Evolutionary conservation across 2,888 invertebrate genomes (phyloP).

Genomic region (Argyresthia goedartella): DNA sequence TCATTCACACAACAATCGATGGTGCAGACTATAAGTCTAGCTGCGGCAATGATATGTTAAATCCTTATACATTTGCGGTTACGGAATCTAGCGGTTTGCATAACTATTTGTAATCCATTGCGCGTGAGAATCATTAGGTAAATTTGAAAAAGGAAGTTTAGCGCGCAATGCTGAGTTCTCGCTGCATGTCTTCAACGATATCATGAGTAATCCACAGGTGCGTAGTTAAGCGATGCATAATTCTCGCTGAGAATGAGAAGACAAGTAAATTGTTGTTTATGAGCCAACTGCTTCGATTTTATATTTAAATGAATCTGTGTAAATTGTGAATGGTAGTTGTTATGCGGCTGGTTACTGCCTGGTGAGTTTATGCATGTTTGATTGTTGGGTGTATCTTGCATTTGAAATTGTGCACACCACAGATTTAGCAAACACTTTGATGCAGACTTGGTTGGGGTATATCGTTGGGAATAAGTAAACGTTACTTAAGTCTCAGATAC

Average conservation of each 20-base stretch:
- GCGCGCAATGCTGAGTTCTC: background rate
- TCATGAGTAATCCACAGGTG: conserved; percentile 4
- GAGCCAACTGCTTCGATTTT: conserved; percentile 12
- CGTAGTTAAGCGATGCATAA: background rate
- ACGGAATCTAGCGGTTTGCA: no score
- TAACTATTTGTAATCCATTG: no score
- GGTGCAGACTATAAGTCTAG: background rate
- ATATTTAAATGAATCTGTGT: background rate
- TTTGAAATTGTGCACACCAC: no score
- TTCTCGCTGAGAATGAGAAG: background rate
- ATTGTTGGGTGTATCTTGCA: no score
- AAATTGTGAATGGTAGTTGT: background rate
- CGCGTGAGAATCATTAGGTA: no score
- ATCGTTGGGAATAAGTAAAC: no score
- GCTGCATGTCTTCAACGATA: background rate
- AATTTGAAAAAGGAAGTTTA: no score
- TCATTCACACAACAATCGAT: background rate
- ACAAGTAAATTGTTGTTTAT: conserved; percentile 5
- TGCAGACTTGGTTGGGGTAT: no score
- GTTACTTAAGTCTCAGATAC: no score
- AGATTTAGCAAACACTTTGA: no score
- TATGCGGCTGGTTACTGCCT: background rate
- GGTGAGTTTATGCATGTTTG: background rate
- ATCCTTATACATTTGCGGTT: background rate
- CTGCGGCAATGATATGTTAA: background rate